These are phyloP conservation scores for Diorhabda elongata DNA, from an alignment of 1,140 invertebrate genomes.

Conservation along the genomic window DNA sequence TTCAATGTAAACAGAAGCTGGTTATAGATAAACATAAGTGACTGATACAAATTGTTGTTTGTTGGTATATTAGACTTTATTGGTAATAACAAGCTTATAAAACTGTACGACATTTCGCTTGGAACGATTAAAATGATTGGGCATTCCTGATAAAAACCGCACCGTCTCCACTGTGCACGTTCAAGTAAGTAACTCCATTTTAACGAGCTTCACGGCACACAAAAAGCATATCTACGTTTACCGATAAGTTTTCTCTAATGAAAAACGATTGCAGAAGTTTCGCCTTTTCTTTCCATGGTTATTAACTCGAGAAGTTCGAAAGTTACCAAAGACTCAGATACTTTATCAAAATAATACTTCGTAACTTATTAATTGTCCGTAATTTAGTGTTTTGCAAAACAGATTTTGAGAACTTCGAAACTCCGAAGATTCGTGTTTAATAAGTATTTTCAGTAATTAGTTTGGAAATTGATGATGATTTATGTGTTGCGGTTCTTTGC, in stretches of 20 bases:
- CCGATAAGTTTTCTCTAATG: slow-evolving; percentile 1
- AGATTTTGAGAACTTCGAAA: slow-evolving; percentile 2
- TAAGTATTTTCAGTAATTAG: neutral
- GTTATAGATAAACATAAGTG: too few relatives aligned
- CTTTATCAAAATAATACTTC: slow-evolving; percentile 11
- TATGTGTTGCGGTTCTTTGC: neutral
- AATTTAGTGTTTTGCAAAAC: slow-evolving; percentile 5
- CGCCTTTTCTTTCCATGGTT: neutral
- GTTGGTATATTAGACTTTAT: too few relatives aligned
- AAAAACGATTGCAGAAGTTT: slow-evolving; percentile 7
- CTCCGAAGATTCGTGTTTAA: neutral
- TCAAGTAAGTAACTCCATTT: slow-evolving; percentile 14
- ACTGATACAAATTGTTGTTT: too few relatives aligned
- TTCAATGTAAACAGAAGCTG: too few relatives aligned
- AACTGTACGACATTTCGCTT: too few relatives aligned
- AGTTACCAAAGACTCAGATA: neutral
- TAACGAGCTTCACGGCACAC: slow-evolving; percentile 25
- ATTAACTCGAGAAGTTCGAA: slow-evolving; percentile 4
- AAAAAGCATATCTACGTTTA: slow-evolving; percentile 19
- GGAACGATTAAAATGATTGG: too few relatives aligned
- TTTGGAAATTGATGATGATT: neutral
- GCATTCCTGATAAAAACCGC: neutral
- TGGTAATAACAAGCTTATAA: too few relatives aligned
- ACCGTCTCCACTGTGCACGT: neutral
- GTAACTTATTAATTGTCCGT: slow-evolving; percentile 10